A percentile compares a stretch with the other conserved stretches of the same genome.
Evolutionary conservation across 1,140 invertebrate genomes (phyloP).

Genomic region (Leptopilina boulardi): DNA sequence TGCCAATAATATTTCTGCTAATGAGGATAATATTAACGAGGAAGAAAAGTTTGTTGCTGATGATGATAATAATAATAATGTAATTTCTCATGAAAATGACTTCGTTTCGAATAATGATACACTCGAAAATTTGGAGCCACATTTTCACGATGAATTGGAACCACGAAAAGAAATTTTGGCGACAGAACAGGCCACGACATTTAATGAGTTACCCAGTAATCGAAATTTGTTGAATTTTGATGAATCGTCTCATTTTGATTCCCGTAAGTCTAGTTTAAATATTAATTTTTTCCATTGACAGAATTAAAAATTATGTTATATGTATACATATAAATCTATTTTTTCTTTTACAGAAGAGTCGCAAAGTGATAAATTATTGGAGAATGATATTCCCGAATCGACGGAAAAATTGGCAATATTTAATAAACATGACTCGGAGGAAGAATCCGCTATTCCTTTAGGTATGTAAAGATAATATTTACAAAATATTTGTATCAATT

Average conservation of each 20-base stretch:
- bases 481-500: no score
- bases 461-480: neutral
- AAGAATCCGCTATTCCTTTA: neutral
- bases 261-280: slow-evolving; percentile 50
- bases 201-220: slow-evolving; percentile 63
- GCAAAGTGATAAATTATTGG: slow-evolving; percentile 35
- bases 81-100: neutral
- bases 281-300: neutral
- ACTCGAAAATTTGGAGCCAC: slow-evolving; percentile 36
- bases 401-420: slow-evolving; percentile 34
- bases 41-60: neutral
- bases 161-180: slow-evolving; percentile 46
- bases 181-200: slow-evolving; percentile 49
- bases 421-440: slow-evolving; percentile 24
- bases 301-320: slow-evolving; percentile 9
- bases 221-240: slow-evolving; percentile 67
- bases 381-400: slow-evolving; percentile 39
- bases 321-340: neutral
- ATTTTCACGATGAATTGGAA: slow-evolving; percentile 36
- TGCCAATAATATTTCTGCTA: neutral
- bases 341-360: slow-evolving; percentile 42
- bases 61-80: neutral
- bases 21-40: neutral
- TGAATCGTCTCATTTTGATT: slow-evolving; percentile 51
- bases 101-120: neutral